These are phyloP conservation scores for Mechanitis messenoides DNA, from an alignment of 2,888 invertebrate species.

Conservation along the genomic window DNA sequence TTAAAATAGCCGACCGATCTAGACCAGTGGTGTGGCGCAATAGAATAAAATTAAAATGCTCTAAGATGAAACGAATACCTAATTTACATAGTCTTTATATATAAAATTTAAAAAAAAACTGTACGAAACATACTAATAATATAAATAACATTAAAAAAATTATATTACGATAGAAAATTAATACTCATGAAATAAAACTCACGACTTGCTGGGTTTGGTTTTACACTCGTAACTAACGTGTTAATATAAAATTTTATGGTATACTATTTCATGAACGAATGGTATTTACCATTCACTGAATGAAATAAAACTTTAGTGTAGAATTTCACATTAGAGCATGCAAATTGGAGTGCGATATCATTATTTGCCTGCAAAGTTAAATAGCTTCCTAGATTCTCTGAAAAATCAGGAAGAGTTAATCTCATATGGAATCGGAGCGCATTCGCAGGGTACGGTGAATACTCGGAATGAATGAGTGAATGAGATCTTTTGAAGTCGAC, in stretches of 20 bases:
- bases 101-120: too few relatives aligned
- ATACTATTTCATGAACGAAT: conserved; percentile 7
- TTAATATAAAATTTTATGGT: neutral
- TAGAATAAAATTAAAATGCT: conserved; percentile 9
- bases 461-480: conserved; percentile 29
- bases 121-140: too few relatives aligned
- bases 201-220: too few relatives aligned
- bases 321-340: conserved; percentile 49
- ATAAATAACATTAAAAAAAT: too few relatives aligned
- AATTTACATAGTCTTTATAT: too few relatives aligned
- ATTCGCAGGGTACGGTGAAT: conserved; percentile 26
- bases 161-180: too few relatives aligned
- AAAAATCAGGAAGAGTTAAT: conserved; percentile 53
- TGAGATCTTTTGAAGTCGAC: conserved; percentile 25
- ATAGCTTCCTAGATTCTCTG: conserved; percentile 50
- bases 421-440: conserved; percentile 39
- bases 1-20: conserved; percentile 30
- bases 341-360: conserved; percentile 53
- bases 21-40: conserved; percentile 12
- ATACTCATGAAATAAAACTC: too few relatives aligned
- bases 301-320: conserved; percentile 47
- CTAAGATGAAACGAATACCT: neutral
- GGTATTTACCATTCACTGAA: conserved; percentile 31
- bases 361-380: conserved; percentile 61
- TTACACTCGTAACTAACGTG: too few relatives aligned